Evolutionary conservation across 2,888 invertebrate species (phyloP).

Genomic region (Listrodromus nycthemerus): DNA sequence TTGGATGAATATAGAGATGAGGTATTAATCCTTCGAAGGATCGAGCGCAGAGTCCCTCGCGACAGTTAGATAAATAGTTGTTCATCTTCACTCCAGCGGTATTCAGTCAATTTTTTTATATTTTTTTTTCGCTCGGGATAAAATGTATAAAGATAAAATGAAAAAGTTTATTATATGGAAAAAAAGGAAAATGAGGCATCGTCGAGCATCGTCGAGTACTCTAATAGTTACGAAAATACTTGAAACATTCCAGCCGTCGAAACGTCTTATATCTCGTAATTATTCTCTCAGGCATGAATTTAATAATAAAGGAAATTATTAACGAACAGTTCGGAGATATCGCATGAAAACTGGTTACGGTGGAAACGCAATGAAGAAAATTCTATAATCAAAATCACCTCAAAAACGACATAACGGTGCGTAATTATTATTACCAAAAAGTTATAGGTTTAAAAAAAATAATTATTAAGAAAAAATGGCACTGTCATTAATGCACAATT

Average conservation of each 20-base stretch:
- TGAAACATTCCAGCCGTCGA: constrained; percentile 74
- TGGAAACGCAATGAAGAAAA: neutral
- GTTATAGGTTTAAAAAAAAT: neutral
- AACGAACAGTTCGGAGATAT: constrained; percentile 12
- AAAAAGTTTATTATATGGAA: constrained; percentile 34
- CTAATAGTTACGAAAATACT: constrained; percentile 68
- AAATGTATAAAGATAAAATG: constrained; percentile 38
- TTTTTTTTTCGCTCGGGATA: too few relatives aligned
- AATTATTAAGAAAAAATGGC: constrained; percentile 13
- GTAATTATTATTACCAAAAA: constrained; percentile 33
- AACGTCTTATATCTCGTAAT: constrained; percentile 61
- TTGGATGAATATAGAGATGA: constrained; percentile 1
- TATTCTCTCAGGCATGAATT: constrained; percentile 10
- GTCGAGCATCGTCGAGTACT: constrained; percentile 13
- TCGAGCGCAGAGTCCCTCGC: constrained; percentile 15
- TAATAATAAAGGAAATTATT: neutral
- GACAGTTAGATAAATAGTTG: constrained; percentile 13
- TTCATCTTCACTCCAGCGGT: constrained; percentile 31
- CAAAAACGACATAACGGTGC: constrained; percentile 12
- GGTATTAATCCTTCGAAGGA: constrained; percentile 37
- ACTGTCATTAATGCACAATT: constrained; percentile 75
- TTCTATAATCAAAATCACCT: constrained; percentile 11
- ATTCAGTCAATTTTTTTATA: constrained; percentile 5
- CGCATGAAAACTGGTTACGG: neutral
- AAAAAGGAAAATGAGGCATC: constrained; percentile 5